Evolutionary conservation across 2,888 invertebrate genomes (phyloP).

Genomic region (Anarsia innoxiella): DNA sequence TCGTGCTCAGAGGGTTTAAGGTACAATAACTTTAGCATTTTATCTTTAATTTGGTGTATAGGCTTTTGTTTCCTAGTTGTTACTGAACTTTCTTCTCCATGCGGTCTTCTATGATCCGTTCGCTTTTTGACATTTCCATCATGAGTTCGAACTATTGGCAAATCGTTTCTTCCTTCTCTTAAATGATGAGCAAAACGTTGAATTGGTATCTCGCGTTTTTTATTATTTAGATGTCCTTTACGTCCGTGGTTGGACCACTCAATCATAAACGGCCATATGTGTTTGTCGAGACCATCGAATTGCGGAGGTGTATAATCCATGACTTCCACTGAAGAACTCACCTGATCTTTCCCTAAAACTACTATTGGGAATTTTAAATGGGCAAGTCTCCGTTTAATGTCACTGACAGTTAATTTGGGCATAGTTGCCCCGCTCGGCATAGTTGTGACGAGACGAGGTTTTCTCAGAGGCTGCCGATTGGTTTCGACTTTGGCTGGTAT

Average conservation of each 20-base stretch:
- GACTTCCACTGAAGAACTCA: slow-evolving; percentile 35
- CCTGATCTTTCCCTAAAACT: slow-evolving; percentile 49
- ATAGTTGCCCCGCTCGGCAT: slow-evolving; percentile 25
- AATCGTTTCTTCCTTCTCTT: slow-evolving; percentile 9
- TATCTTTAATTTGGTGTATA: slow-evolving; percentile 40
- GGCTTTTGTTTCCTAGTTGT: slow-evolving; percentile 26
- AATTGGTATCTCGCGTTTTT: neutral
- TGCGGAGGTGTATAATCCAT: slow-evolving; percentile 36
- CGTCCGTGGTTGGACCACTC: slow-evolving; percentile 38
- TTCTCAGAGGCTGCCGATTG: too few species aligned
- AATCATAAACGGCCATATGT: slow-evolving; percentile 59
- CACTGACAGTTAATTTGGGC: slow-evolving; percentile 39
- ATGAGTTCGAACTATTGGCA: slow-evolving; percentile 6
- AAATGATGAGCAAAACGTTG: slow-evolving; percentile 1
- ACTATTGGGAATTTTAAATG: slow-evolving; percentile 45
- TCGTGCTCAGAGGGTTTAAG: slow-evolving; percentile 31
- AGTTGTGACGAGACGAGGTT: slow-evolving; percentile 28
- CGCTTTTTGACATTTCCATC: slow-evolving; percentile 16
- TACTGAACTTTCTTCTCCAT: slow-evolving; percentile 14
- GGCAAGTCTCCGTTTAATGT: slow-evolving; percentile 42
- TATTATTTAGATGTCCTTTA: slow-evolving; percentile 5
- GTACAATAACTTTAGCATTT: slow-evolving; percentile 44
- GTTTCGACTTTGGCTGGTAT: too few species aligned
- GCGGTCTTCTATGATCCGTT: slow-evolving; percentile 14
- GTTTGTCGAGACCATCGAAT: slow-evolving; percentile 43